A percentile compares a stretch with the other conserved stretches of the same genome.
Conservation (phyloP, 92 coral and sea anemone genomes). For the Pocillopora grandis region DNA sequence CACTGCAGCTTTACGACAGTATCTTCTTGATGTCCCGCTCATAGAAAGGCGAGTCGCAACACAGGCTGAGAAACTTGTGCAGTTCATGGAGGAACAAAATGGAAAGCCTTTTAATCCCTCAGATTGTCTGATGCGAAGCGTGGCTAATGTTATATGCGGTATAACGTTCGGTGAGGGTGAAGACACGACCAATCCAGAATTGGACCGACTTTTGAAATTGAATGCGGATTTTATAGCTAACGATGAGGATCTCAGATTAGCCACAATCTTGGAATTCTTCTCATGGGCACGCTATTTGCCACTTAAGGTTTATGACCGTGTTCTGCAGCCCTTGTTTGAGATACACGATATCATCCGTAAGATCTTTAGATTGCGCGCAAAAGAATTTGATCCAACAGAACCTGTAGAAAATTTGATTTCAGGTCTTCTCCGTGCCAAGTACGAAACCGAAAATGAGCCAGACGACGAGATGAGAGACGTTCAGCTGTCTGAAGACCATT, state of each 20-base stretch:
- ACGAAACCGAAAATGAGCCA: not conserved
- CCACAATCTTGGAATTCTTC: slow-evolving; percentile 14
- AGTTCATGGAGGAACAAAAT: slow-evolving; percentile 37
- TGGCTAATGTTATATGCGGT: slow-evolving; percentile 70
- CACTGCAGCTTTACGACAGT: slow-evolving; percentile 60
- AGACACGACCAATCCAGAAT: slow-evolving; percentile 50
- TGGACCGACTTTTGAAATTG: slow-evolving; percentile 28
- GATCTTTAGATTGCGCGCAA: slow-evolving; percentile 20
- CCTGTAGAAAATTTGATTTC: slow-evolving; percentile 40
- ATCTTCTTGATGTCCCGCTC: slow-evolving; percentile 35
- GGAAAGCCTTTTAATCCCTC: slow-evolving; percentile 70
- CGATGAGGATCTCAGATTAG: not conserved
- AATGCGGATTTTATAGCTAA: slow-evolving; percentile 21
- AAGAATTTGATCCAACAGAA: slow-evolving; percentile 25
- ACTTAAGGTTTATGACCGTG: slow-evolving; percentile 1
- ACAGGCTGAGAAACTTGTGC: slow-evolving; percentile 52
- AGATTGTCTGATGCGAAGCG: slow-evolving; percentile 55
- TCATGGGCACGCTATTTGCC: slow-evolving; percentile 30
- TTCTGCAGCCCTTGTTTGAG: not conserved
- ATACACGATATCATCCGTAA: slow-evolving; percentile 34
- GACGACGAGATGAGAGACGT: slow-evolving; percentile 21
- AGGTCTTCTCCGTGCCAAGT: slow-evolving; percentile 21
- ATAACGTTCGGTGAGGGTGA: slow-evolving; percentile 59
- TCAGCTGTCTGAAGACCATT: slow-evolving; percentile 35
- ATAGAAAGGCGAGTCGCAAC: slow-evolving; percentile 54